These are phyloP conservation scores for Sisyra nigra DNA, from an alignment of 2,888 invertebrate genomes.

Conservation along the genomic window DNA sequence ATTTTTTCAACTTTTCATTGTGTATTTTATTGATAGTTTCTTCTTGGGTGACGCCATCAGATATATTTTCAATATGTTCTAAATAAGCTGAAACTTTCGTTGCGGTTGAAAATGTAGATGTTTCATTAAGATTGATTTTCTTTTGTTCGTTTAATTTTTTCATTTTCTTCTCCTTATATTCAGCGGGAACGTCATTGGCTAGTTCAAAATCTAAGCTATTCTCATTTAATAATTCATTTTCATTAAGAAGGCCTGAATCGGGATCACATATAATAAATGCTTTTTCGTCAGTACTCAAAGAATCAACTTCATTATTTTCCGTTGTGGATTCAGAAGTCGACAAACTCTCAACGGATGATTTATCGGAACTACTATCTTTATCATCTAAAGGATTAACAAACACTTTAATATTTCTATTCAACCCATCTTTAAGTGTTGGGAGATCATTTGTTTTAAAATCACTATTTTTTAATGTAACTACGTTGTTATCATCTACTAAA, in stretches of 20 bases:
- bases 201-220: constrained; percentile 6
- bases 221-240: constrained; percentile 2
- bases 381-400: constrained; percentile 27
- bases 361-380: constrained; percentile 20
- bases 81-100: constrained; percentile 12
- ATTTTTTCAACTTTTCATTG: constrained; percentile 19
- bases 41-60: constrained; percentile 22
- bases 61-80: constrained; percentile 25
- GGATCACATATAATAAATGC: constrained; percentile 4
- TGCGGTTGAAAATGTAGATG: constrained; percentile 3
- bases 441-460: constrained; percentile 22
- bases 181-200: constrained; percentile 2
- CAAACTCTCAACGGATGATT: constrained; percentile 24
- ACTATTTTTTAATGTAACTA: constrained; percentile 25
- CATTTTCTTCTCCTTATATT: neutral
- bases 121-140: neutral
- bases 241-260: constrained; percentile 5
- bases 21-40: neutral
- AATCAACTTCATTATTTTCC: constrained; percentile 16
- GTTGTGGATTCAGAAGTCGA: constrained; percentile 17
- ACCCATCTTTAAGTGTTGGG: constrained; percentile 13
- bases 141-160: neutral
- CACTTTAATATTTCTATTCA: constrained; percentile 24
- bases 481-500: constrained; percentile 23
- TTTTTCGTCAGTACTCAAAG: neutral